phyloP scores from a whole-genome alignment of 2,797 vertebrate species.

The Pipistrellus pygmaeus region DNA sequence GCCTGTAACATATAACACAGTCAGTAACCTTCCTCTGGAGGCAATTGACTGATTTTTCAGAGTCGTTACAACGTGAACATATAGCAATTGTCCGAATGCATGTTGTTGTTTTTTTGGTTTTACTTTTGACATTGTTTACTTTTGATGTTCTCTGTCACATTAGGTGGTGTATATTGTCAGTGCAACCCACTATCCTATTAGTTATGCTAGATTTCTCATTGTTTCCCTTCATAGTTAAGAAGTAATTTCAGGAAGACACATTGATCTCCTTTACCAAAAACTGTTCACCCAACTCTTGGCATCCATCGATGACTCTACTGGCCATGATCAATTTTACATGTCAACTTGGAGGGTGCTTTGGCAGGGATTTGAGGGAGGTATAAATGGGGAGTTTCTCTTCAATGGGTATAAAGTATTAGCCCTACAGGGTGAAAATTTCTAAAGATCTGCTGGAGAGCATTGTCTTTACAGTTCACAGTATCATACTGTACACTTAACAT shows the following conservation, averaged over 20 bases:
- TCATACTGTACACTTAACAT: not conserved
- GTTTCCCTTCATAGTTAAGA: not conserved
- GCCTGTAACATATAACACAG: not conserved
- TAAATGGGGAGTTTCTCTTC: not conserved
- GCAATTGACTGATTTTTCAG: not conserved
- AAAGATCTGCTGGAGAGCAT: not conserved
- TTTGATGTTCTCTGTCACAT: not conserved
- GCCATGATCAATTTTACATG: not conserved
- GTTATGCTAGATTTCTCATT: not conserved
- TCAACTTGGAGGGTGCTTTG: not conserved
- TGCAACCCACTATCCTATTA: not conserved
- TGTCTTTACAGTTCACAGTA: not conserved
- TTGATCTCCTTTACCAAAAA: not conserved
- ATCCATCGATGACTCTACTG: not conserved
- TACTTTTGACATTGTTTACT: not conserved
- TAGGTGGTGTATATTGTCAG: not conserved
- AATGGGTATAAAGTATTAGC: not conserved
- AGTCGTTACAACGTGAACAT: not conserved
- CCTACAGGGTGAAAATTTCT: not conserved
- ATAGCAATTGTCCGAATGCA: not conserved
- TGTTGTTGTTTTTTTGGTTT: not conserved
- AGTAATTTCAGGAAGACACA: not conserved
- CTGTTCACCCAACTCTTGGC: not conserved
- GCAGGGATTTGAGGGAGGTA: not conserved
- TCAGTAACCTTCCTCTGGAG: not conserved